phyloP scores from a whole-genome alignment of 2,113 vertebrate species.

The Ploceus nigricollis region DNA sequence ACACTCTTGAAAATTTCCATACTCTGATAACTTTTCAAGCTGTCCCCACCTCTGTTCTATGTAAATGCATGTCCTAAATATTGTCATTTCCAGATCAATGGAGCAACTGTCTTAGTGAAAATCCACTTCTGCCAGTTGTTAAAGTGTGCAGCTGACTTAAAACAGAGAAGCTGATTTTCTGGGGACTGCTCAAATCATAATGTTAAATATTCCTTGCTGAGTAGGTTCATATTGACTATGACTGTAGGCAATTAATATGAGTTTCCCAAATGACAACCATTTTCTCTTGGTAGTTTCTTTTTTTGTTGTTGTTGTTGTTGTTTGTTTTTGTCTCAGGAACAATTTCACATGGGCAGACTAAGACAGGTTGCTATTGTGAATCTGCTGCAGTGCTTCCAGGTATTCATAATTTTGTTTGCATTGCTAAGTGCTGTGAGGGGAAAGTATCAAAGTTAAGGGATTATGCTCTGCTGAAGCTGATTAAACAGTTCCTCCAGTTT shows the following conservation, averaged over 20 bases:
- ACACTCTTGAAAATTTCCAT: background rate
- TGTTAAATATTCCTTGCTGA: slow-evolving; percentile 10
- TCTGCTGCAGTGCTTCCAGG: slow-evolving; percentile 10
- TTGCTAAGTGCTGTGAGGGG: background rate
- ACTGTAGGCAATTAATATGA: slow-evolving; percentile 39
- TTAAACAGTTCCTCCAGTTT: background rate
- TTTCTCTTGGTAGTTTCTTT: background rate
- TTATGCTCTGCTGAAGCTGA: slow-evolving; percentile 10
- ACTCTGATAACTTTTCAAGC: background rate
- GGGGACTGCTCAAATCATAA: background rate
- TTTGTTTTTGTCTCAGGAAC: background rate
- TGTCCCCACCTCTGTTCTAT: slow-evolving; percentile 2
- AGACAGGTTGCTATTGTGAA: slow-evolving; percentile 4
- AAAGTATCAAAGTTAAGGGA: background rate
- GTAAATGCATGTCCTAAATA: slow-evolving; percentile 17
- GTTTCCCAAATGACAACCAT: background rate
- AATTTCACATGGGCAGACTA: background rate
- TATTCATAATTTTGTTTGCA: slow-evolving; percentile 6
- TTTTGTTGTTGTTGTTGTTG: background rate
- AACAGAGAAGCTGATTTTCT: background rate
- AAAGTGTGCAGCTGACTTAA: background rate
- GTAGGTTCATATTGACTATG: background rate
- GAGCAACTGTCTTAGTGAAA: background rate
- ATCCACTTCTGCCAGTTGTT: slow-evolving; percentile 3
- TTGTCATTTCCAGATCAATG: slow-evolving; percentile 25